phyloP scores from a whole-genome alignment of 1,140 invertebrate species.

The Dryas iulia region DNA sequence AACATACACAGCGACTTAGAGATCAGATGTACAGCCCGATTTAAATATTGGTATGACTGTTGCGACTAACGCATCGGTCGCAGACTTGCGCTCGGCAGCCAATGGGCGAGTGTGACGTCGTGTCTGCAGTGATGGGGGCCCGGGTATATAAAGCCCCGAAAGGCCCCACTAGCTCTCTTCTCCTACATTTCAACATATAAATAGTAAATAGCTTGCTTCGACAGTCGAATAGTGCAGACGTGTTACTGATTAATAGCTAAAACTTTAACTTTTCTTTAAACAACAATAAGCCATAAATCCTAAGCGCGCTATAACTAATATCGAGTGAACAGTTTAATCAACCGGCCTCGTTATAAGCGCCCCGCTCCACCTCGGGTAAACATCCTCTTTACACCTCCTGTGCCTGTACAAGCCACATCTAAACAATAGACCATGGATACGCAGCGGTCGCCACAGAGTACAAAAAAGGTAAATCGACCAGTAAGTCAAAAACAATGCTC shows the following conservation, averaged over 20 bases:
- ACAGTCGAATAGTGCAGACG: neutral
- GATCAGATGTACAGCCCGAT: too few species aligned
- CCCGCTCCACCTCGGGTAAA: slow-evolving; percentile 10
- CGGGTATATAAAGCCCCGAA: too few species aligned
- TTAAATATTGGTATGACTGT: too few species aligned
- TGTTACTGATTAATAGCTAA: neutral
- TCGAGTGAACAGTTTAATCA: slow-evolving; percentile 11
- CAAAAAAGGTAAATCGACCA: slow-evolving; percentile 17
- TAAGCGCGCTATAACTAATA: slow-evolving; percentile 10
- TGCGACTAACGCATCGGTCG: too few species aligned
- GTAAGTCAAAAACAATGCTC: slow-evolving; percentile 15
- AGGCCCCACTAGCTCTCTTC: too few species aligned
- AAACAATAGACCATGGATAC: slow-evolving; percentile 15
- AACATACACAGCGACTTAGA: too few species aligned
- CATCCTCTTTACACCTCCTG: slow-evolving; percentile 3
- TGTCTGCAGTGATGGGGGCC: too few species aligned
- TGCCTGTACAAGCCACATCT: slow-evolving; percentile 10
- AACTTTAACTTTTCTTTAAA: neutral
- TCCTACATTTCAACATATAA: too few species aligned
- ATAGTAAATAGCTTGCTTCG: too few species aligned
- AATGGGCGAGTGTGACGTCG: too few species aligned
- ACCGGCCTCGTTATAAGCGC: slow-evolving; percentile 11
- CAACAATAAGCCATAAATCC: slow-evolving; percentile 12
- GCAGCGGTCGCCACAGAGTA: slow-evolving; percentile 15
- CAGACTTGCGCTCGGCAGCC: too few species aligned